These are phyloP conservation scores for Copidosoma aretas DNA, from an alignment of 2,888 invertebrate species.

Conservation along the genomic window DNA sequence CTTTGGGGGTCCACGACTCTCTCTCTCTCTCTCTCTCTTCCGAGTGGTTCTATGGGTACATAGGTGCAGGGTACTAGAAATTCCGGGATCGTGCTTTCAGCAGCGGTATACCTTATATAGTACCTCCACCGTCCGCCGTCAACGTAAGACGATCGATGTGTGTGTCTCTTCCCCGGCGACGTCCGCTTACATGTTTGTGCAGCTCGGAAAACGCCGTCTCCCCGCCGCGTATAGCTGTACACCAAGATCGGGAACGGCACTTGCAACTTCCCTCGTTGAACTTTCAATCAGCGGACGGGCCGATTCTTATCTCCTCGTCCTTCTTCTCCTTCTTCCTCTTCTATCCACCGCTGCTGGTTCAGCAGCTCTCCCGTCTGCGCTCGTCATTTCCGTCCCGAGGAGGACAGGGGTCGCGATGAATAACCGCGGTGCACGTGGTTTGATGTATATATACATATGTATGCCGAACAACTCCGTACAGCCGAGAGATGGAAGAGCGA, in stretches of 20 bases:
- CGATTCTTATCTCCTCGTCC: constrained; percentile 18
- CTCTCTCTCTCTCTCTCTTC: background rate
- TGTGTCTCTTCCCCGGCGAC: constrained; percentile 16
- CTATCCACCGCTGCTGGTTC: no score
- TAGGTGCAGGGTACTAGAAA: constrained; percentile 17
- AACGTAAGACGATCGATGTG: constrained; percentile 19
- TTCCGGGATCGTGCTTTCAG: constrained; percentile 12
- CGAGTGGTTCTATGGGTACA: constrained; percentile 1
- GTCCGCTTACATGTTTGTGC: background rate
- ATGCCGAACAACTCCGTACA: no score
- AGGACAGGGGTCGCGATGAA: no score
- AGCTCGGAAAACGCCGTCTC: constrained; percentile 1
- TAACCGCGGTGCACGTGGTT: no score
- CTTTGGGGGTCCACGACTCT: background rate
- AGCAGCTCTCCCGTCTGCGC: no score
- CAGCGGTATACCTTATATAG: no score
- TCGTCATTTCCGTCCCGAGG: no score
- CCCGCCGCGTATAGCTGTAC: no score
- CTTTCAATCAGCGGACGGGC: constrained; percentile 31
- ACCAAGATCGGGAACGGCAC: constrained; percentile 14
- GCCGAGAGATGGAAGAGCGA: no score
- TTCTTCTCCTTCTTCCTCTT: no score
- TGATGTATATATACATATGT: no score
- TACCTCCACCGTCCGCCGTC: no score
- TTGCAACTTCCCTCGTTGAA: constrained; percentile 37